Evolutionary conservation across 37 sponge, comb jelly and placozoan species (phyloP).

Genomic region (Aphrocallistes beatrix): DNA sequence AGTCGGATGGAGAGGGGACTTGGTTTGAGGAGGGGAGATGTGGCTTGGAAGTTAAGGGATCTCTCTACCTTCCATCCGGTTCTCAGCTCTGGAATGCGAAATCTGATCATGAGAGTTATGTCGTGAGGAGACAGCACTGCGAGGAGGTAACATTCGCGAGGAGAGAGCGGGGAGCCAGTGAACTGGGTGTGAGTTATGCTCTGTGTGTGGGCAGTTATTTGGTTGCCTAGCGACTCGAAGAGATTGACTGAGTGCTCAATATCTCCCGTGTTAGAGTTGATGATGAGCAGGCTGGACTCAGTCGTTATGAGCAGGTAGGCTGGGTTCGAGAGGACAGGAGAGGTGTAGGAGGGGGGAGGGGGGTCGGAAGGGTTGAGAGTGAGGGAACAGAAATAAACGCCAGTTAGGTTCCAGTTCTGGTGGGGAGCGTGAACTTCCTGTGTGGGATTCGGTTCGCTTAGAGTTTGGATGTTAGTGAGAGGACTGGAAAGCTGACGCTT

Average conservation of each 20-base stretch:
- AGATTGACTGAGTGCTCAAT: background rate
- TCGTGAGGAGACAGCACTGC: conserved; percentile 1
- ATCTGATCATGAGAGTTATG: background rate
- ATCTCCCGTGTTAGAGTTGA: background rate
- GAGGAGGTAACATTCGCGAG: background rate
- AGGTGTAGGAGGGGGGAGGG: background rate
- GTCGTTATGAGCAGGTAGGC: background rate
- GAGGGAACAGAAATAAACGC: background rate
- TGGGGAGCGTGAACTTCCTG: background rate
- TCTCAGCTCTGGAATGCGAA: background rate
- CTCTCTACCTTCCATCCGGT: background rate
- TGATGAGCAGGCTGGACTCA: background rate
- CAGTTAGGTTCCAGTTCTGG: conserved; percentile 16
- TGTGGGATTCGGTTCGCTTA: background rate
- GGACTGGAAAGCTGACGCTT: background rate
- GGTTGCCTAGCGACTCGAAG: background rate
- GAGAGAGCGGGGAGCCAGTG: background rate
- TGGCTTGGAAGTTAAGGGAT: background rate
- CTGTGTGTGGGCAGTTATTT: background rate
- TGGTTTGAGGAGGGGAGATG: background rate
- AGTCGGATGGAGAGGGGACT: background rate
- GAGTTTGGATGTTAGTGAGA: background rate
- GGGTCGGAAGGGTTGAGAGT: background rate
- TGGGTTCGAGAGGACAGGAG: background rate
- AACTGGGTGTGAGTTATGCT: conserved; percentile 3